Base-by-base conservation (phyloP, 2,797 vertebrate genomes). In the Delichon dasypus region DNA sequence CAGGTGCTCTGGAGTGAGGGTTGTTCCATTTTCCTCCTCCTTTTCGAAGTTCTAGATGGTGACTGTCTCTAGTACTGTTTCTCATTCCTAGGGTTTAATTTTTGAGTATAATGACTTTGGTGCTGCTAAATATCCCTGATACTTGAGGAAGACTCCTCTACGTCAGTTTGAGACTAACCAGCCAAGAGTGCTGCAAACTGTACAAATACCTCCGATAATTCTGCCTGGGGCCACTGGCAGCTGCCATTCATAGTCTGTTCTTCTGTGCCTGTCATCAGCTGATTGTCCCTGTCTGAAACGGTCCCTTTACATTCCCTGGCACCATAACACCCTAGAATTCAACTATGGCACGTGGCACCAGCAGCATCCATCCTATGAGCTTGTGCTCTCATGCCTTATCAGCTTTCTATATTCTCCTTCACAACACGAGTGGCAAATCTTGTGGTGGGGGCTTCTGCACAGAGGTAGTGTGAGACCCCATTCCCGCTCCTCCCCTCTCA, bases 381-480 rank as follows among this genome's bases (percentile, higher is more conserved):
- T 40, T 17, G 5, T 53, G 34, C 29, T 72, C 2, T 72, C 44
- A 58, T 5, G 25, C 25, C 42, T 42, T 36, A 10, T 36, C 27
- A 36, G 20, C 36, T 86, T 91, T 71, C 75, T 53, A 0, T 16
- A 32, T 45, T 36, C 7, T 60, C 13, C 36, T 51, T 40, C 34
- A 18, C 34, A 66, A 66, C 15, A 32, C 22, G 60, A n/a, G 19
- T 5, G 16, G 32, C 36, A 73, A 62, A 72, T 45, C 18, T 57
- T 1, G 5, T 4, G 3, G 7, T n/a, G 27, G 14, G 10, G 5
- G 9, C 30, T 81, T 65, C 58, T 78, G 65, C 4, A 3, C 3
- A 9, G 45, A 34, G 19, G 16, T 13, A 34, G 18, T 30, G 11
- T 50, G 72, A 83, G 68, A 79, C 30, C 19, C 23, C 29, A 16